These are phyloP conservation scores for Tachina grossa DNA, from an alignment of 2,888 invertebrate genomes.

Conservation along the genomic window DNA sequence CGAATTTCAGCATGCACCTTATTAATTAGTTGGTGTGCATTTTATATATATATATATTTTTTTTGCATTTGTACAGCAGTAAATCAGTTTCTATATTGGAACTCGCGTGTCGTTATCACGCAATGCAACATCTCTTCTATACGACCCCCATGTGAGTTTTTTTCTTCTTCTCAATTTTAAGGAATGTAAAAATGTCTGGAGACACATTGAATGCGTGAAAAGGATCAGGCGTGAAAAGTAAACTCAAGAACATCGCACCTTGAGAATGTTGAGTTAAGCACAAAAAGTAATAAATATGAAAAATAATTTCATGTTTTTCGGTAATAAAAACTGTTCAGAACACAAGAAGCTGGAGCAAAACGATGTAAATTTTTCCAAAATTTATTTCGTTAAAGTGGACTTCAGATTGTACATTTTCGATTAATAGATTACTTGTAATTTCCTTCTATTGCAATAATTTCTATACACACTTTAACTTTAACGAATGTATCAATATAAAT, in stretches of 20 bases:
- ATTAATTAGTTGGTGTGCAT: conserved; percentile 61
- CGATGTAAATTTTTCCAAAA: neutral
- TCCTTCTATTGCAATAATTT: conserved; percentile 20
- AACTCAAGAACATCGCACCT: conserved; percentile 80
- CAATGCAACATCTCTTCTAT: conserved; percentile 51
- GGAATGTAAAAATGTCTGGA: conserved; percentile 27
- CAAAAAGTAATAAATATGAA: neutral
- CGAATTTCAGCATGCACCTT: conserved; percentile 64
- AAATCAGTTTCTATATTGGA: conserved; percentile 30
- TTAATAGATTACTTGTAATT: conserved; percentile 21
- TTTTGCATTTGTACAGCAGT: neutral
- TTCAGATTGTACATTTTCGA: neutral
- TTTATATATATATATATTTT: neutral
- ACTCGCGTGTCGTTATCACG: conserved; percentile 64
- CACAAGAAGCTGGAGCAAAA: neutral
- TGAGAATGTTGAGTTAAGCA: conserved; percentile 27
- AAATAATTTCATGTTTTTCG: conserved; percentile 22
- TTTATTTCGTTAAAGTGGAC: neutral
- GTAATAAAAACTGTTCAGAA: conserved; percentile 5
- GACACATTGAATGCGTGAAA: conserved; percentile 51
- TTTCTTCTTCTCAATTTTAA: conserved; percentile 10
- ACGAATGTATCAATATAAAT: conserved; percentile 62
- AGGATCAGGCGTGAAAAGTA: conserved; percentile 78
- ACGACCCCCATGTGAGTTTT: conserved; percentile 61
- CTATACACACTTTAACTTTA: conserved; percentile 33